phyloP scores from a whole-genome alignment of 2,888 invertebrate genomes.

The Pandemis cinnamomeana region DNA sequence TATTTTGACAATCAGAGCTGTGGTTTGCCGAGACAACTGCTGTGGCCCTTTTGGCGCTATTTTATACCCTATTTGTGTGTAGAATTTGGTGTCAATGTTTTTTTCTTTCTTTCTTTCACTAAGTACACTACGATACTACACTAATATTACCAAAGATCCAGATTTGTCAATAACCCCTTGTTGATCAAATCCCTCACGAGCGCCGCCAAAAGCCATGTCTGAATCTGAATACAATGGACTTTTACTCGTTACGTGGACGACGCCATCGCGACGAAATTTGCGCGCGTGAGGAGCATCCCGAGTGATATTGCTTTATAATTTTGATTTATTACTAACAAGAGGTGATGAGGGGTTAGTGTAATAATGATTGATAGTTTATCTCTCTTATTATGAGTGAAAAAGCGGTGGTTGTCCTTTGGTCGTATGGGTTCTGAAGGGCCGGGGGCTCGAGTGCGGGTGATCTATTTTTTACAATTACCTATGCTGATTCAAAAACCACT shows the following conservation, averaged over 20 bases:
- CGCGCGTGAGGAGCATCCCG: conserved; percentile 30
- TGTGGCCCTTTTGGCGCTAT: no score
- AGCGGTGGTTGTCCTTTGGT: no score
- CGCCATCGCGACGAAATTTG: conserved; percentile 51
- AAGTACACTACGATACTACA: background rate
- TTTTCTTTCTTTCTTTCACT: no score
- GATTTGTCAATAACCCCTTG: conserved; percentile 9
- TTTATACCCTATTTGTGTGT: no score
- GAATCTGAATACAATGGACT: conserved; percentile 47
- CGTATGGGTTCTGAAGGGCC: no score
- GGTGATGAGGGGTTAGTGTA: background rate
- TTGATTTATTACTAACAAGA: conserved; percentile 3
- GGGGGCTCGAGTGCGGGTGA: no score
- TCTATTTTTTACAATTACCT: no score
- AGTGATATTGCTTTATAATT: conserved; percentile 11
- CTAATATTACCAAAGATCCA: background rate
- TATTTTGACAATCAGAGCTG: no score
- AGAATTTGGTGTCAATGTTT: no score
- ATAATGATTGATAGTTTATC: background rate
- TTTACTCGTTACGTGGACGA: conserved; percentile 64
- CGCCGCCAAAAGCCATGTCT: conserved; percentile 25
- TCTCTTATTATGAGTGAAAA: no score
- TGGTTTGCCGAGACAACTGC: no score
- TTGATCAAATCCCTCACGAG: conserved; percentile 22
- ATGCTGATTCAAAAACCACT: no score